Evolutionary conservation across 92 coral and sea anemone species (phyloP).

Genomic region (Epizoanthus stellaris): DNA sequence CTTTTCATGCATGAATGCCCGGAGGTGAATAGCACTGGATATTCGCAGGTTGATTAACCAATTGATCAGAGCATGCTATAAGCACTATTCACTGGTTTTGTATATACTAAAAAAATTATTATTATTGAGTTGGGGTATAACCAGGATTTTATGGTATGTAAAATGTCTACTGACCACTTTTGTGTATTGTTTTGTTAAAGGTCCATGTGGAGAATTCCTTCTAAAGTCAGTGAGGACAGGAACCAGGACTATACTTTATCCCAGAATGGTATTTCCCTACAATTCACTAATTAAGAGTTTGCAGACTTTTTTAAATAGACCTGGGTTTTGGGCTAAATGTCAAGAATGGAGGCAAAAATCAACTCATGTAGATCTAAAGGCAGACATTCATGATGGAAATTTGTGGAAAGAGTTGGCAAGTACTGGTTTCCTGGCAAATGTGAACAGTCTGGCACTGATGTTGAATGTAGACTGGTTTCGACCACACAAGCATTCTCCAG

Average conservation of each 20-base stretch:
- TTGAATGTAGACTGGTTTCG: constrained; percentile 75
- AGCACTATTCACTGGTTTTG: too few species aligned
- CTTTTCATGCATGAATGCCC: too few species aligned
- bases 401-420: constrained; percentile 60
- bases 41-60: too few species aligned
- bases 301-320: constrained; percentile 42
- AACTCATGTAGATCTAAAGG: constrained; percentile 22
- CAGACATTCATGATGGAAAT: constrained; percentile 63
- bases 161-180: too few species aligned
- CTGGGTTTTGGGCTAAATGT: constrained; percentile 64
- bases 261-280: constrained; percentile 71
- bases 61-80: too few species aligned
- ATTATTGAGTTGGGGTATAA: too few species aligned
- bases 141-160: too few species aligned
- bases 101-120: too few species aligned
- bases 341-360: constrained; percentile 48
- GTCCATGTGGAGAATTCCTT: constrained; percentile 69
- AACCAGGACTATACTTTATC: constrained; percentile 52
- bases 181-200: background rate
- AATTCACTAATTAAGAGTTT: constrained; percentile 48
- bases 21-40: too few species aligned
- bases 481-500: constrained; percentile 71
- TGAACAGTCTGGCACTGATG: constrained; percentile 54
- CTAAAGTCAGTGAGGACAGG: constrained; percentile 62
- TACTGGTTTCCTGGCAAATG: constrained; percentile 37